These are phyloP conservation scores for Drosophila sturtevanti DNA, from an alignment of 1,140 invertebrate species.

Conservation along the genomic window DNA sequence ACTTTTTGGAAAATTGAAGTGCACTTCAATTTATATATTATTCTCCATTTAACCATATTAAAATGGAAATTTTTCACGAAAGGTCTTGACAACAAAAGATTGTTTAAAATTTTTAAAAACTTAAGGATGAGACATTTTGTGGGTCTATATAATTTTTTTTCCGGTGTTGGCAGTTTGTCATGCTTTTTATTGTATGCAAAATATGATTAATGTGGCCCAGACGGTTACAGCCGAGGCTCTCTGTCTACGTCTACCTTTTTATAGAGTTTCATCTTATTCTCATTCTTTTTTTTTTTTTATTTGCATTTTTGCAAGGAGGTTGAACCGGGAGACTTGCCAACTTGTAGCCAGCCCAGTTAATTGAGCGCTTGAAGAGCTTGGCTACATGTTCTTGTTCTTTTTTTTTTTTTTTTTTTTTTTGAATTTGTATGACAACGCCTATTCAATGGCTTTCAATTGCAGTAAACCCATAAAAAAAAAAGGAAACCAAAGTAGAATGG, in stretches of 20 bases:
- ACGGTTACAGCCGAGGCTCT: slow-evolving; percentile 19
- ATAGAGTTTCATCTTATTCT: slow-evolving; percentile 19
- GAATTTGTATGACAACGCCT: slow-evolving; percentile 43
- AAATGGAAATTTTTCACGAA: too few species aligned
- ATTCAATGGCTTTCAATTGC: slow-evolving; percentile 66
- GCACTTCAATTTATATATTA: too few species aligned
- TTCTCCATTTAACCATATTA: too few species aligned
- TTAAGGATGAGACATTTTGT: neutral
- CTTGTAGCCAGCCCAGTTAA: slow-evolving; percentile 67
- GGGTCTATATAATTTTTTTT: neutral
- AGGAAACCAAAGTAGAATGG: slow-evolving; percentile 5
- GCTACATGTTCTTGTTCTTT: slow-evolving; percentile 10
- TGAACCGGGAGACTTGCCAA: slow-evolving; percentile 21
- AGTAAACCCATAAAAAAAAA: slow-evolving; percentile 23
- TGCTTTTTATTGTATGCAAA: slow-evolving; percentile 67
- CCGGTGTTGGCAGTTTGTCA: slow-evolving; percentile 20
- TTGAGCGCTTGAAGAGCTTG: slow-evolving; percentile 61
- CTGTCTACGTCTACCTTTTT: slow-evolving; percentile 8
- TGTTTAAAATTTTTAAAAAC: neutral
- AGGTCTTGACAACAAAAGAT: neutral
- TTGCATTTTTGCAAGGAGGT: neutral
- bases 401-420: slow-evolving; percentile 5
- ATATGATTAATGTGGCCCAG: slow-evolving; percentile 70
- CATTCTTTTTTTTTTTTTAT: slow-evolving; percentile 13
- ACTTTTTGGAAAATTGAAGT: too few species aligned